Conservation (phyloP, 2,113 vertebrate species). For the Cacatua alba region DNA sequence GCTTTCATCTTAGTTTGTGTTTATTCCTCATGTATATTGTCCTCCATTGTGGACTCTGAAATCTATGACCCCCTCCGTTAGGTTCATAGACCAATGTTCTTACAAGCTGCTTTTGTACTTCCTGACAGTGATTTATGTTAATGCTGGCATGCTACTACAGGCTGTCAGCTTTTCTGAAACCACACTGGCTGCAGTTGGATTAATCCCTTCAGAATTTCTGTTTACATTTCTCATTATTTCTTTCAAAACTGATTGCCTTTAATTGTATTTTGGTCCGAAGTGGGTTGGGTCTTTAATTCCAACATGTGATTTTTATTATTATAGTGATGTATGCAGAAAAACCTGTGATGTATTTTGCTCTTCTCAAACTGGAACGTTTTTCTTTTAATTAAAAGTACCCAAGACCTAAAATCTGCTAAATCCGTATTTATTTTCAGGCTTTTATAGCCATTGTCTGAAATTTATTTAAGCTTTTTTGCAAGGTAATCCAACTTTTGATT, state of each 20-base stretch:
- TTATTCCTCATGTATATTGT: neutral
- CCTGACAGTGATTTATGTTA: neutral
- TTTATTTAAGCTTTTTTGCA: neutral
- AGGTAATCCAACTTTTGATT: neutral
- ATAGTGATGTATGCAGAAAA: neutral
- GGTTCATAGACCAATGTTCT: neutral
- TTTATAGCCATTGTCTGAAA: neutral
- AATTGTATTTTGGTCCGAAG: neutral
- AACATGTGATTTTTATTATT: neutral
- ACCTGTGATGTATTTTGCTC: neutral
- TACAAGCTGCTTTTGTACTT: neutral
- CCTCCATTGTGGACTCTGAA: neutral
- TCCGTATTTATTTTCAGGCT: neutral
- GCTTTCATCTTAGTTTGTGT: neutral
- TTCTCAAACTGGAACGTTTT: neutral
- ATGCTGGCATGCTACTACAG: neutral
- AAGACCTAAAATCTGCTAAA: neutral
- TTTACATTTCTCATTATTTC: neutral
- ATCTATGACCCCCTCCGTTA: neutral
- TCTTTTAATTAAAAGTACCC: neutral
- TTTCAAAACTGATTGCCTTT: neutral
- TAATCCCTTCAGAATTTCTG: neutral
- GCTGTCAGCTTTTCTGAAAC: neutral
- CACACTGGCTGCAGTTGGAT: neutral
- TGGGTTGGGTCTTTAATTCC: neutral